These are phyloP conservation scores for Diorhabda elongata DNA, from an alignment of 1,140 invertebrate genomes.

Conservation along the genomic window DNA sequence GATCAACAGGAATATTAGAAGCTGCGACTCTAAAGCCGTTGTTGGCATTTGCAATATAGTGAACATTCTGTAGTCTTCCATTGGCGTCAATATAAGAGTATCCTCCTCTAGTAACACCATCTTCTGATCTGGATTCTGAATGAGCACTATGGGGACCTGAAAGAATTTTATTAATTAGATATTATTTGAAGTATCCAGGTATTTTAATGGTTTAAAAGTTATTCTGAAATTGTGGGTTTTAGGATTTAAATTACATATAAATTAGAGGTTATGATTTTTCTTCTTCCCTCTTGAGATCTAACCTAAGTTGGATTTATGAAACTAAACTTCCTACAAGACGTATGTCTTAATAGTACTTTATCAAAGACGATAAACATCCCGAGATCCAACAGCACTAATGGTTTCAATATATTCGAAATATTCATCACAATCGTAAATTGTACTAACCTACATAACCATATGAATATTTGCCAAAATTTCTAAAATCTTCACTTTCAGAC, in stretches of 20 bases:
- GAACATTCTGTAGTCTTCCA: slow-evolving; percentile 61
- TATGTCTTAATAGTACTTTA: no score
- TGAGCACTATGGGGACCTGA: slow-evolving; percentile 60
- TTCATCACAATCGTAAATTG: neutral
- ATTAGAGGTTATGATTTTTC: no score
- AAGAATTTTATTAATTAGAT: neutral
- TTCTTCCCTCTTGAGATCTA: no score
- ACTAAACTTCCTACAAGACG: no score
- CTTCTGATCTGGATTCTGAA: slow-evolving; percentile 58
- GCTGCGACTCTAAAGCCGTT: slow-evolving; percentile 63
- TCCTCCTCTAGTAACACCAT: slow-evolving; percentile 63
- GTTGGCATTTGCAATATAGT: slow-evolving; percentile 62
- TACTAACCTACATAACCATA: slow-evolving; percentile 57
- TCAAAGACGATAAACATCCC: no score
- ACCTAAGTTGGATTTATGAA: no score
- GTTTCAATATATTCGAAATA: no score
- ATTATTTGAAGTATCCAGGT: no score
- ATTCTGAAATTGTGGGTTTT: no score
- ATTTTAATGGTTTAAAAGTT: no score
- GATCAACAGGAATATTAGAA: slow-evolving; percentile 54
- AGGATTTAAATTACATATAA: no score
- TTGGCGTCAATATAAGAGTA: slow-evolving; percentile 69
- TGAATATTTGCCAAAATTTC: slow-evolving; percentile 58
- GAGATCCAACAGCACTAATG: no score
- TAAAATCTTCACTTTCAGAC: slow-evolving; percentile 54